Conservation (phyloP, 2,888 invertebrate genomes). For the Fragum sueziense region DNA sequence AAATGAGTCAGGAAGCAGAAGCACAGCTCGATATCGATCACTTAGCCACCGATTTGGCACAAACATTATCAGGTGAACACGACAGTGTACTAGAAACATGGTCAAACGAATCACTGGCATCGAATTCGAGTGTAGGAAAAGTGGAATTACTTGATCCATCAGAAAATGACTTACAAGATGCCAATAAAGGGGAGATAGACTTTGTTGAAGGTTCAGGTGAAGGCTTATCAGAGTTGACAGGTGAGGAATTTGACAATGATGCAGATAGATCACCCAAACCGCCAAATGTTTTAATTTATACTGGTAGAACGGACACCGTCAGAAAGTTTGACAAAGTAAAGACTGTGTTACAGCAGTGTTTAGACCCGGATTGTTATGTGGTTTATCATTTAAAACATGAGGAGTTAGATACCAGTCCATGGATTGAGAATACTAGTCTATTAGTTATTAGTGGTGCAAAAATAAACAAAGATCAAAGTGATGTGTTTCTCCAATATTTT, state of each 20-base stretch:
- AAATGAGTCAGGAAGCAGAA: neutral
- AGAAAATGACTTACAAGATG: constrained; percentile 40
- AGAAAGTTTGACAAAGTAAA: constrained; percentile 73
- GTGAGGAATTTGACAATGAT: constrained; percentile 31
- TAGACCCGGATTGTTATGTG: constrained; percentile 75
- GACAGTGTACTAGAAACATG: constrained; percentile 32
- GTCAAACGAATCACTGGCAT: constrained; percentile 68
- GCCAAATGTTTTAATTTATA: constrained; percentile 81
- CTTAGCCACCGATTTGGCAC: constrained; percentile 28
- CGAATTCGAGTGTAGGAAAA: constrained; percentile 56
- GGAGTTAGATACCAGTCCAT: constrained; percentile 72
- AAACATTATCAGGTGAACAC: constrained; percentile 20
- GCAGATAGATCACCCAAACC: constrained; percentile 69
- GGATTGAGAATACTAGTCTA: constrained; percentile 77
- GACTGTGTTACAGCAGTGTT: constrained; percentile 68
- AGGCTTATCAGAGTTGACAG: constrained; percentile 55
- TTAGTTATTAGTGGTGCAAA: constrained; percentile 75
- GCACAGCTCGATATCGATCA: constrained; percentile 1
- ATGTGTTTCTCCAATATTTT: constrained; percentile 71
- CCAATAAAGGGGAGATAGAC: constrained; percentile 24
- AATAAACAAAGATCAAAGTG: constrained; percentile 68
- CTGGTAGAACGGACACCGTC: constrained; percentile 76
- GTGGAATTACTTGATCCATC: constrained; percentile 50
- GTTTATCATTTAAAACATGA: constrained; percentile 79
- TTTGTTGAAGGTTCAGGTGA: constrained; percentile 60